phyloP scores from a whole-genome alignment of 1,140 invertebrate species.

The Thereuonema tuberculata region DNA sequence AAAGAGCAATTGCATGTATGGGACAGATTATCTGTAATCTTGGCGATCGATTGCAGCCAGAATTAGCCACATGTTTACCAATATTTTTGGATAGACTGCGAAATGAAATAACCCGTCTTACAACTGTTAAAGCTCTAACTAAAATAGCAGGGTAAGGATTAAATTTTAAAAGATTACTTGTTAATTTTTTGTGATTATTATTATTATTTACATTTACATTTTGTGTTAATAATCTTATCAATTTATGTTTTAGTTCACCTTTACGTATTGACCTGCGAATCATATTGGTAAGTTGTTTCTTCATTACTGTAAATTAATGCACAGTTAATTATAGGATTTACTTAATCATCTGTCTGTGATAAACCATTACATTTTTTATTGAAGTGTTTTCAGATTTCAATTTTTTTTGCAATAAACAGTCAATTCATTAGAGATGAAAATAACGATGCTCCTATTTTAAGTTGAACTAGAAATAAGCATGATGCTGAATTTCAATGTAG shows the following conservation, averaged over 20 bases:
- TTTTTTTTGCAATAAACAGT: no score
- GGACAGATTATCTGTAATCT: constrained; percentile 86
- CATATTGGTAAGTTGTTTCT: constrained; percentile 52
- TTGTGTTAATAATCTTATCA: background rate
- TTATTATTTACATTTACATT: background rate
- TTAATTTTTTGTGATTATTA: no score
- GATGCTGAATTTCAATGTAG: no score
- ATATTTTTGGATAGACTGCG: constrained; percentile 85
- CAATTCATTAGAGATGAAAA: no score
- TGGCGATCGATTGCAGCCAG: constrained; percentile 61
- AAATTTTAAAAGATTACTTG: background rate
- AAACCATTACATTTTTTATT: no score
- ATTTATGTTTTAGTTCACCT: constrained; percentile 46
- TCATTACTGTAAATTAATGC: no score
- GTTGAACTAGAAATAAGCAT: no score
- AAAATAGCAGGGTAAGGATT: constrained; percentile 57
- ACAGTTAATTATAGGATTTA: no score
- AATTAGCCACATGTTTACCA: constrained; percentile 71
- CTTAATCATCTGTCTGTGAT: no score
- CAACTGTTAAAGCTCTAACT: constrained; percentile 88
- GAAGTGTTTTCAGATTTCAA: no score
- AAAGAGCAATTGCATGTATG: constrained; percentile 92
- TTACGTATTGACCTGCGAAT: constrained; percentile 69
- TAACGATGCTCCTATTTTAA: no score
- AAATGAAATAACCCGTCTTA: constrained; percentile 93